Conservation (phyloP, 2,797 vertebrate species). For the Lacerta viridis region DNA sequence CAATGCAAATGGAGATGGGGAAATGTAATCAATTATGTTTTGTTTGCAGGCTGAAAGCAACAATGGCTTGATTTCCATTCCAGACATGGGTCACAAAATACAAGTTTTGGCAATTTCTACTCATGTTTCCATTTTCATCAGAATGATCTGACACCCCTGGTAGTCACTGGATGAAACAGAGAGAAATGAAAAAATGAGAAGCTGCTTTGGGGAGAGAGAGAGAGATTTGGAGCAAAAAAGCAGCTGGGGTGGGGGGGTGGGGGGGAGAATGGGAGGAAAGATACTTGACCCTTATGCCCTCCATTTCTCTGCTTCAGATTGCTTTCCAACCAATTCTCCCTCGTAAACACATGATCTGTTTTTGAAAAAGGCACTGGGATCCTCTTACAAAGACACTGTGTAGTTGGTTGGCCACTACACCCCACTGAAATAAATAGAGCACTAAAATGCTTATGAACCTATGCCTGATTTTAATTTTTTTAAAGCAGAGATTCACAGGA, state of each 20-base stretch:
- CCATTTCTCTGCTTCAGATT: background rate
- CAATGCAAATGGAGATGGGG: too few species aligned
- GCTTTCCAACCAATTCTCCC: background rate
- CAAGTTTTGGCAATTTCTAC: too few species aligned
- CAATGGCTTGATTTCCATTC: too few species aligned
- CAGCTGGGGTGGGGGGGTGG: too few species aligned
- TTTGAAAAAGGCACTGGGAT: background rate
- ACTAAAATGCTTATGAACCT: background rate
- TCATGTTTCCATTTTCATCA: too few species aligned
- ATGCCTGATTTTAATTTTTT: background rate
- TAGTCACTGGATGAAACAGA: too few species aligned
- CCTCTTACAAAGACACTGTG: background rate
- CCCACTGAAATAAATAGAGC: background rate
- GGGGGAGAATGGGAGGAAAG: too few species aligned
- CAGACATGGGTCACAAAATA: too few species aligned
- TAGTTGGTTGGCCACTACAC: background rate
- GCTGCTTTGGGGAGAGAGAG: background rate
- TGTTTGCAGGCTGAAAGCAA: too few species aligned
- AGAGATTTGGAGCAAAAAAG: background rate
- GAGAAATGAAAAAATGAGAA: background rate
- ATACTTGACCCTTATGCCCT: background rate
- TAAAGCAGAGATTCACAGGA: background rate
- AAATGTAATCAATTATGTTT: too few species aligned
- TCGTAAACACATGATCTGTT: background rate
- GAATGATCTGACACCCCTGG: too few species aligned